Base-by-base conservation (phyloP, 1,140 invertebrate genomes). In the Drosophila ercepeae region DNA sequence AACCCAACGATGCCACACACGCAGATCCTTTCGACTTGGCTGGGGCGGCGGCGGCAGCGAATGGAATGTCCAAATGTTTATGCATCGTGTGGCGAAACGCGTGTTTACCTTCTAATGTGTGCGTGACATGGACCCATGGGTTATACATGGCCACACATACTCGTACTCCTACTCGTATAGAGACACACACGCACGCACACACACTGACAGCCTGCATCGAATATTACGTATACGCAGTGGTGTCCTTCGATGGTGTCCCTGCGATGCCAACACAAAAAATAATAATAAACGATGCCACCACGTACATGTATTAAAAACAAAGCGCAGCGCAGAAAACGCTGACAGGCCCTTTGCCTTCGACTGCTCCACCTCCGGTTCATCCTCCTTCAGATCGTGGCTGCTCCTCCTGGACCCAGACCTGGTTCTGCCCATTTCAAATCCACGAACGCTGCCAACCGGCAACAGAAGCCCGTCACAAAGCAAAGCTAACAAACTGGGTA, bases 281-380 rank as follows among this genome's bases (percentile, higher is more conserved):
- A 72, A 71, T 72, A 72, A 84, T 86, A 84, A 86, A 84, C 74
- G 81, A 86, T 84, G 76, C 69, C 81, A 61, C 81, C 81, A 84
- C 81, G 81, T 84, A 84, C 72, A 86, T 55, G 81, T 86, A 84
- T 84, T 84, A 86, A 84, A 86, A 84, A 84, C 81, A 86, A 86
- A 88, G 77, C 82, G 69, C 55, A 86, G 44, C 63, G 21, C 48
- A 81, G 78, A 75, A 86, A 82, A 88, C 69, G 73, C 77, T 86
- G 69, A 88, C 81, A 73, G 61, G 73, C 75, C 64, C 60, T 61
- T 75, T 72, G 60, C 59, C 75, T 77, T 73, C 36, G 52, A 41
- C 46, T 55, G 44, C 55, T 57, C 19, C 55, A 42, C 19, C 65
- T 23, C 13, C 52, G 7, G 34, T 23, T 61, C 29, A 3, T 11